These are phyloP conservation scores for Enteromius treurensis DNA, from an alignment of 2,797 vertebrate genomes.

Conservation along the genomic window DNA sequence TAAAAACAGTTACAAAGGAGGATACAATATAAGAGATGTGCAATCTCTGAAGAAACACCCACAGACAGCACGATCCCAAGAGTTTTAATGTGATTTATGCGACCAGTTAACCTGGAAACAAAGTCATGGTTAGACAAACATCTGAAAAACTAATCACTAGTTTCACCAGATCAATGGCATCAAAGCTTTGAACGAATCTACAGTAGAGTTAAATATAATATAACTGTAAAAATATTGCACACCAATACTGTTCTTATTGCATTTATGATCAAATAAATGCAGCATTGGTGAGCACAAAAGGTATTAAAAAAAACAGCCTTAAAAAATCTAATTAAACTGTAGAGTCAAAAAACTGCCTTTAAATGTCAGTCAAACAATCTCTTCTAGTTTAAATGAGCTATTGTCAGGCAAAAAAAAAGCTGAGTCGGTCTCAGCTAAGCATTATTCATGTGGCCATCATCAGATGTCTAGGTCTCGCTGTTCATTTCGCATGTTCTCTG, in stretches of 20 bases:
- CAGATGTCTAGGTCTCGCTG: neutral
- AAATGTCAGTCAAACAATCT: neutral
- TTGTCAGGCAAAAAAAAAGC: neutral
- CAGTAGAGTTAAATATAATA: no score
- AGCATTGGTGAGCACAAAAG: neutral
- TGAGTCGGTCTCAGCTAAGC: neutral
- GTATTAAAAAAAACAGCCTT: neutral
- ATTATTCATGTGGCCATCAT: neutral
- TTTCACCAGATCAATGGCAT: neutral
- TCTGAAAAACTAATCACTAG: neutral
- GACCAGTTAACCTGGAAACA: neutral
- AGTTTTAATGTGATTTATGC: neutral
- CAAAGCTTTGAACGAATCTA: neutral
- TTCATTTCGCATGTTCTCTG: conserved; percentile 20
- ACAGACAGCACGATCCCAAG: neutral
- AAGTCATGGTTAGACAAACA: neutral
- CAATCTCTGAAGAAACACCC: no score
- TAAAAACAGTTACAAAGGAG: conserved; percentile 13
- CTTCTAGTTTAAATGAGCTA: neutral
- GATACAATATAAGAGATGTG: neutral
- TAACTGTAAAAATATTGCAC: neutral
- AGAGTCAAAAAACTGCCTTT: no score
- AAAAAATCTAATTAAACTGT: no score
- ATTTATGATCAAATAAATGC: neutral
- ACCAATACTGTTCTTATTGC: neutral